Base-by-base conservation (phyloP, 2,888 invertebrate genomes). In the Atrina japonica region DNA sequence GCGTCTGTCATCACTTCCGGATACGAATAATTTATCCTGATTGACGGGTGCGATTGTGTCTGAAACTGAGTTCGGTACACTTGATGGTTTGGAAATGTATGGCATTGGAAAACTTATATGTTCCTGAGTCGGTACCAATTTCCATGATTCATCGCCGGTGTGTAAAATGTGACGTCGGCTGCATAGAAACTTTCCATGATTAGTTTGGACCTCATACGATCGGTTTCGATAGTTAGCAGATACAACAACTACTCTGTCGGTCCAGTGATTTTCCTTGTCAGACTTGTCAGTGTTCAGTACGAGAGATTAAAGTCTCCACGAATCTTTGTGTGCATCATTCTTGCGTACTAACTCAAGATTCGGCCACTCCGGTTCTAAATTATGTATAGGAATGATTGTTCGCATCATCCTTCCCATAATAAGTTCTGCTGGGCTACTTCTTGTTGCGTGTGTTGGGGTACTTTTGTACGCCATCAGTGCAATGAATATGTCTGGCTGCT, bases 171-270 rank as follows among this genome's bases (percentile, higher is more conserved):
- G 16, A 9, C 47, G 47, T 21, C 47, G n/a, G 16, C 16, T 47
- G 3, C 47, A 16, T 18, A 6, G 5, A 21, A 47, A 47, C 21
- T n/a, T 47, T 47, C 47, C 47, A 47, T 21, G 47, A 21, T 47
- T 47, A 47, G 47, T 47, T 47, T 47, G 47, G 7, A 47, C 47
- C 6, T 21, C 47, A 47, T 47, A 47, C 3, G 47, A 47, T 18
- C 47, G 47, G 47, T 47, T 47, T 21, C 47, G n/a, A 16, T 47
- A 47, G 47, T 47, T 21, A 47, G 47, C 47, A 47, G 47, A 41
- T 16, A 14, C 16, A 14, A 41, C 16, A 14, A 41, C 41, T 41
- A 9, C 41, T 16, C 9, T 11, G 9, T 41, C 41, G 9, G 9
- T 16, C 41, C 41, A 41, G 14, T 11, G 14, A 9, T 41, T 41